Percentiles rank a stretch among this genome's conserved stretches.
phyloP scores from a whole-genome alignment of 2,113 vertebrate species.

The Thermophis baileyi region DNA sequence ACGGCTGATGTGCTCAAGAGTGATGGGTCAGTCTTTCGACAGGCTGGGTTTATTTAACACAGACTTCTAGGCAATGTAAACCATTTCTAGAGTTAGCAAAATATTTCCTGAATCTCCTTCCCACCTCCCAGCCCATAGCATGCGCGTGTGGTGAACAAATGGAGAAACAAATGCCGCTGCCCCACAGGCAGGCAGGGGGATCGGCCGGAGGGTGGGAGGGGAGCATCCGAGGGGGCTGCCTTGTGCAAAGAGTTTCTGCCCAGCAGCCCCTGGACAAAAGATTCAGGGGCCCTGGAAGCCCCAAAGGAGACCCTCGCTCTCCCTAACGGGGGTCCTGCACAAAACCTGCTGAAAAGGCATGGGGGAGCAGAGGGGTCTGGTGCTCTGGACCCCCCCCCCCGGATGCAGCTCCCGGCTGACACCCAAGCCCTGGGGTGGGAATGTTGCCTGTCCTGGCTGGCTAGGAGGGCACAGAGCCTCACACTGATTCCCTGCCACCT shows the following conservation, averaged over 20 bases:
- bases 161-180: background rate
- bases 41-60: slow-evolving; percentile 10
- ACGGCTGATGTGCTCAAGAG: background rate
- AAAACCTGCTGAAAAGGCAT: background rate
- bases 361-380: background rate
- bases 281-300: background rate
- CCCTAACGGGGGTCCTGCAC: background rate
- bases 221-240: too few species aligned
- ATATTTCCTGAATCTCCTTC: background rate
- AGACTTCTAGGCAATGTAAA: slow-evolving; percentile 29
- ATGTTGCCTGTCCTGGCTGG: background rate
- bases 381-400: too few species aligned
- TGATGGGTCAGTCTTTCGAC: background rate
- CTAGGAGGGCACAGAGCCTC: background rate
- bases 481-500: background rate
- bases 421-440: background rate
- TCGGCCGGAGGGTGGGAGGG: background rate
- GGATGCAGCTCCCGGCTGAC: background rate
- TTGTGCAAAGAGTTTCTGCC: background rate
- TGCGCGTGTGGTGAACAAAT: background rate
- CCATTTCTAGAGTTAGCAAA: slow-evolving; percentile 3
- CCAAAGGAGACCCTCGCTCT: background rate
- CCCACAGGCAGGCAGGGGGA: background rate
- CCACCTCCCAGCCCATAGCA: background rate
- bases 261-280: background rate